phyloP scores from a whole-genome alignment of 2,888 invertebrate species.

The Agrochola lota region DNA sequence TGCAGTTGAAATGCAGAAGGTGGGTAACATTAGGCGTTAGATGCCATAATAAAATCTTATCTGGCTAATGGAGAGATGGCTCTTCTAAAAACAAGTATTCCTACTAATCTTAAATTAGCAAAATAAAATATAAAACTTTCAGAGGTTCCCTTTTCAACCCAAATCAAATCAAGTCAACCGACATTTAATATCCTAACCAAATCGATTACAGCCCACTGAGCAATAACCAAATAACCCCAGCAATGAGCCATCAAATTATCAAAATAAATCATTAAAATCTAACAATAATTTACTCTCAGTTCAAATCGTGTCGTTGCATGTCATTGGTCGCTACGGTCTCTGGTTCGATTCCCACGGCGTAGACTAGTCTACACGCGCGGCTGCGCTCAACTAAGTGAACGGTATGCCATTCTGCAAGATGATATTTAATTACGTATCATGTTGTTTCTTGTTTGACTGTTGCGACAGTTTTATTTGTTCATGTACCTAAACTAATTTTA shows the following conservation, averaged over 20 bases:
- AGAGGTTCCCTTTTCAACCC: background rate
- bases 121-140: background rate
- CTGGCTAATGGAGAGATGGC: too few species aligned
- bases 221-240: conserved; percentile 14
- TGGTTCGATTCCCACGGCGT: conserved; percentile 70
- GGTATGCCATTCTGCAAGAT: conserved; percentile 66
- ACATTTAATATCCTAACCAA: conserved; percentile 12
- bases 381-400: conserved; percentile 62
- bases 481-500: background rate
- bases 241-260: conserved; percentile 27
- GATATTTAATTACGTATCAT: conserved; percentile 64
- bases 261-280: conserved; percentile 42
- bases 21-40: background rate
- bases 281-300: conserved; percentile 34
- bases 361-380: conserved; percentile 68
- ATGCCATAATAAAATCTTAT: background rate
- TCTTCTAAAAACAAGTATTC: background rate
- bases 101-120: background rate
- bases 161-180: background rate
- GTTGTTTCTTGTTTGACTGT: conserved; percentile 38
- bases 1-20: background rate
- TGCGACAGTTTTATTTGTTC: conserved; percentile 23
- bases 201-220: conserved; percentile 23
- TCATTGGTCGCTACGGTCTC: conserved; percentile 64
- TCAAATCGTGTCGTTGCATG: conserved; percentile 56